A percentile compares a stretch with the other conserved stretches of the same genome.
phyloP scores from a whole-genome alignment of 2,113 vertebrate genomes.

The Microcebus jonahi region DNA sequence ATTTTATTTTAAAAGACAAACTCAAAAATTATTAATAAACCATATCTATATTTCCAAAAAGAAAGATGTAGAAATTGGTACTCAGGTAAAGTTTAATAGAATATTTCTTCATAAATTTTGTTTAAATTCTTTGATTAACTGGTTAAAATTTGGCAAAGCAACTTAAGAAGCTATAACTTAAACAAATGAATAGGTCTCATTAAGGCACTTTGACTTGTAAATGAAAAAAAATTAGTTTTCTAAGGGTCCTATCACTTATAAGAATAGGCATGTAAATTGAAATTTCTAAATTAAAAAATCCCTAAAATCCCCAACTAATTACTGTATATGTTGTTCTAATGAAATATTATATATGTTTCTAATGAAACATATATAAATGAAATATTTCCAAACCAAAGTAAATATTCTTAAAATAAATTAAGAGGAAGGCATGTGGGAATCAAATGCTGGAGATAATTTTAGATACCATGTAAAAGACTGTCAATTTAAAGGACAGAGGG shows the following conservation, averaged over 20 bases:
- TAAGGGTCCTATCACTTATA: background rate
- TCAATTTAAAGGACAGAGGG: background rate
- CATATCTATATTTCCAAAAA: background rate
- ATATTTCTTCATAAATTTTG: background rate
- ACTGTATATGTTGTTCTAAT: background rate
- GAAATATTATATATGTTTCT: too few relatives aligned
- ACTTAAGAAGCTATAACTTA: background rate
- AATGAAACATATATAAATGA: too few relatives aligned
- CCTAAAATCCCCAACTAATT: background rate
- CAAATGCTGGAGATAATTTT: background rate
- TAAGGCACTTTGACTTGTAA: background rate
- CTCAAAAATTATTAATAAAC: background rate
- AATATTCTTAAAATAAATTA: background rate
- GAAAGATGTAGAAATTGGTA: background rate
- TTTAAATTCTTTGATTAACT: background rate
- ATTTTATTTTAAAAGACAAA: background rate
- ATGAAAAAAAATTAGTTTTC: background rate
- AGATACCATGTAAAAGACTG: background rate
- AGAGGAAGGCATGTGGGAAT: background rate
- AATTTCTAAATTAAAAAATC: constrained; percentile 25
- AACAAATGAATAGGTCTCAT: background rate
- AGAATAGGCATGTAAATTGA: background rate
- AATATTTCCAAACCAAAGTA: background rate
- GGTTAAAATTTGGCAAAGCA: background rate
- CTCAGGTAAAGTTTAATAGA: background rate